Conservation (phyloP, 2,888 invertebrate genomes). For the Hedychridium roseum region DNA sequence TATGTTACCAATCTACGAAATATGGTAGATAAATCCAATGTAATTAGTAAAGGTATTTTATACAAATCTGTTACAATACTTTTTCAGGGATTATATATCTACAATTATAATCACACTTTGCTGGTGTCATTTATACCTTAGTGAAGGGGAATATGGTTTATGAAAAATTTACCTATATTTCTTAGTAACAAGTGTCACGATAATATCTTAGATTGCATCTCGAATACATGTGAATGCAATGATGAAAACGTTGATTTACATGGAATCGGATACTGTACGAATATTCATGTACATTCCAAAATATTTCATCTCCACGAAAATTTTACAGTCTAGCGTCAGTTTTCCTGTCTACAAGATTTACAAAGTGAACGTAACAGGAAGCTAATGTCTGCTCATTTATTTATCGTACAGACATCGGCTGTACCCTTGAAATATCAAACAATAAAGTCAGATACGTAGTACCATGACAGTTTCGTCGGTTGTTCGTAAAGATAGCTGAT, state of each 20-base stretch:
- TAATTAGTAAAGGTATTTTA: slow-evolving; percentile 24
- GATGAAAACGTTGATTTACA: slow-evolving; percentile 26
- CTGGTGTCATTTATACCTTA: slow-evolving; percentile 20
- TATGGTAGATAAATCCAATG: too few species aligned
- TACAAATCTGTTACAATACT: slow-evolving; percentile 5
- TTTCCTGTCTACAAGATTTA: slow-evolving; percentile 34
- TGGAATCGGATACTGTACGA: slow-evolving; percentile 26
- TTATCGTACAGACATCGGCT: slow-evolving; percentile 10
- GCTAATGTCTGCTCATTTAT: slow-evolving; percentile 23
- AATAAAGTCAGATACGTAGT: too few species aligned
- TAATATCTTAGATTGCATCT: slow-evolving; percentile 25
- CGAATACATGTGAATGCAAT: slow-evolving; percentile 33
- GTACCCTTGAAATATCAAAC: too few species aligned
- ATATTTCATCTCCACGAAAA: slow-evolving; percentile 25
- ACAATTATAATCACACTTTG: slow-evolving; percentile 27
- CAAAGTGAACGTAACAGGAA: slow-evolving; percentile 26
- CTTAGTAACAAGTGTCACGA: slow-evolving; percentile 27
- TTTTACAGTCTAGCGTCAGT: slow-evolving; percentile 26
- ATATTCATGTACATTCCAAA: slow-evolving; percentile 26
- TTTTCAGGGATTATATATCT: slow-evolving; percentile 22
- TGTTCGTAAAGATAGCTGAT: too few species aligned
- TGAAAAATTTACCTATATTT: slow-evolving; percentile 38
- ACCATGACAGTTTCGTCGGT: too few species aligned
- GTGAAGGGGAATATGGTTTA: slow-evolving; percentile 15
- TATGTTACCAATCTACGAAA: too few species aligned